A percentile compares a stretch with the other conserved stretches of the same genome.
phyloP scores from a whole-genome alignment of 2,888 invertebrate genomes.

The Synergus umbraculus region DNA sequence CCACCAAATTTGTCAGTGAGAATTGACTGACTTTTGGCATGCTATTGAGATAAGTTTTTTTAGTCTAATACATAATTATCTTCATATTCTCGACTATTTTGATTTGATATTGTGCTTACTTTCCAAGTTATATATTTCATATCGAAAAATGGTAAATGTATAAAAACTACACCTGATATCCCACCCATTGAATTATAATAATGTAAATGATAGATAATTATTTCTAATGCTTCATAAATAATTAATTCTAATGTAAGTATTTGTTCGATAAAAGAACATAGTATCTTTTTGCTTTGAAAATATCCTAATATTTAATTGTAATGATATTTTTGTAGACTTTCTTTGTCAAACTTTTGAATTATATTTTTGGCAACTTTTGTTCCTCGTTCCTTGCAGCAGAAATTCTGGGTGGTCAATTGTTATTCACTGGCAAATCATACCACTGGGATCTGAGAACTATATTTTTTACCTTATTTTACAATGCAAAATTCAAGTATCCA shows the following conservation, averaged over 20 bases:
- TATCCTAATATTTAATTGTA: slow-evolving; percentile 59
- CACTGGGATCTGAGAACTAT: slow-evolving; percentile 64
- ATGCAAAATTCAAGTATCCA: slow-evolving; percentile 13
- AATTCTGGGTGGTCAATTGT: slow-evolving; percentile 69
- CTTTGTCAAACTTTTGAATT: slow-evolving; percentile 64
- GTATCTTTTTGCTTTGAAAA: slow-evolving; percentile 50
- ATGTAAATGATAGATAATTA: slow-evolving; percentile 35
- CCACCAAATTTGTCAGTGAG: slow-evolving; percentile 76
- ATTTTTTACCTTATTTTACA: slow-evolving; percentile 47
- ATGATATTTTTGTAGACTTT: slow-evolving; percentile 63
- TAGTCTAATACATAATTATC: slow-evolving; percentile 60
- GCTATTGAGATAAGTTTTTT: slow-evolving; percentile 49
- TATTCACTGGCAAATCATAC: slow-evolving; percentile 63
- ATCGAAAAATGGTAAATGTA: slow-evolving; percentile 59
- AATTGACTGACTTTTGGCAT: slow-evolving; percentile 55
- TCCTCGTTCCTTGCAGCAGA: slow-evolving; percentile 70
- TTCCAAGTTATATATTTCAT: slow-evolving; percentile 62
- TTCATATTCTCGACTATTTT: slow-evolving; percentile 49
- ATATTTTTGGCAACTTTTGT: slow-evolving; percentile 68
- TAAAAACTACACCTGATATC: slow-evolving; percentile 66
- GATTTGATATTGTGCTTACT: slow-evolving; percentile 66
- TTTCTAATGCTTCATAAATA: slow-evolving; percentile 61
- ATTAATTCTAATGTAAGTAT: slow-evolving; percentile 66
- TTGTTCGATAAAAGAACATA: slow-evolving; percentile 64
- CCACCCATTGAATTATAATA: slow-evolving; percentile 60